Base-by-base conservation (phyloP, 2,888 invertebrate species). In the Ctenicera cuprea region DNA sequence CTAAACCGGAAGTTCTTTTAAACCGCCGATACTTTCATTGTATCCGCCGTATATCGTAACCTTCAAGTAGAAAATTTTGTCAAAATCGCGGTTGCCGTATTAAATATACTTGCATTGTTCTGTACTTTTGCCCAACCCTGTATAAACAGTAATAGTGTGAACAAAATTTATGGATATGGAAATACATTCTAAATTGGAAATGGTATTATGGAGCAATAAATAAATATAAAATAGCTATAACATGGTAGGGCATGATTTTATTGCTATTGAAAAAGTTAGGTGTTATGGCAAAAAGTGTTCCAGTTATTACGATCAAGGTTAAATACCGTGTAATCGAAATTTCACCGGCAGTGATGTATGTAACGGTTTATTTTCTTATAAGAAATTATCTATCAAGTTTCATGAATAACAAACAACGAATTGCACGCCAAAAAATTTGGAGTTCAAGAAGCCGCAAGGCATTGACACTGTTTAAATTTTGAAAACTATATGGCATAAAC, bases 291-390 rank as follows among this genome's bases (percentile, higher is more conserved):
- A 59, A 59, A 59, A 59, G 18, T 20, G n/a, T 59, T 59, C 22
- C 59, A 59, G 20, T 64, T 64, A 64, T 48, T 64, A 64, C 18
- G 63, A 48, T 64, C 63, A 64, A 64, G 63, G 48, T 64, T 65
- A 65, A 65, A 65, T 65, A 52, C 52, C 65, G 37, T 65, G 65
- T 52, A 65, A 52, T 65, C 65, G 52, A 65, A 65, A 52, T 65
- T 65, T 65, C 45, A 50, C 38, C 38, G 52, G 45, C 50, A 52
- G 37, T 65, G 65, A 37, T 65, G 50, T 52, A 52, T 16, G 52
- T 65, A 65, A 65, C 65, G 52, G 65, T 38, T 26, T n/a, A 52
- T 65, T 65, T 52, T 52, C 41, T 50, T 65, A 45, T 52, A 52
- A 37, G 38, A 50, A 65, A 38, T 30, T 41, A 52, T 50, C 52